Base-by-base conservation (phyloP, 1,140 invertebrate species). In the Hyphantria cunea region DNA sequence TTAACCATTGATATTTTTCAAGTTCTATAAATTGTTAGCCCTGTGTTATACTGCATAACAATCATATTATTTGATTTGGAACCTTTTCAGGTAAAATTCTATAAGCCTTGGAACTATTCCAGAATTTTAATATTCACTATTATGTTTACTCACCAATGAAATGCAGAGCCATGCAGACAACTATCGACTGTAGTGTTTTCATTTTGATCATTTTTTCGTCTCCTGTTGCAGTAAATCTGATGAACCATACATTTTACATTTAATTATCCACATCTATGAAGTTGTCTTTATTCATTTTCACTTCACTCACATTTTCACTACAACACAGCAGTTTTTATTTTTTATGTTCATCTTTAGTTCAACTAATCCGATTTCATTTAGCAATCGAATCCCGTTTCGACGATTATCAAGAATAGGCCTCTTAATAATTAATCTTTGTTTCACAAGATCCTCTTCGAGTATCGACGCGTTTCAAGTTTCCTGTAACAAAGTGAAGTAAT, bases 121-220 rank as follows among this genome's bases (percentile, higher is more conserved):
- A 55, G 42, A 10, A 25, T 15, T 25, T 41, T 47, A 25, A 25
- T 25, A 25, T 25, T 25, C 17, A 25, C 2, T 25, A 25, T 56
- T 53, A 45, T 9, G 41, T 45, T 32, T 17, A 83, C 82, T 85
- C 72, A 85, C 82, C 82, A 66, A 86, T 81, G 44, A 79, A 78
- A 49, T 81, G 78, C 37, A 84, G 60, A 9, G 67, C 71, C 17
- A 75, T 61, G 69, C 70, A 78, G 49, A 58, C 48, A 31, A 81
- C 51, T 51, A 80, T 48, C n/a, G 70, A 66, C 60, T 78, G 71
- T 25, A 74, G 31, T 15, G 77, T 32, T 68, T 71, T 74, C 80
- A 85, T 83, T 71, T 77, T 80, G 74, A 58, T 68, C 59, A 68
- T 61, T 66, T 25, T 72, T 65, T 37, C 54, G 65, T 42, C 66